Base-by-base conservation (phyloP, 1,140 invertebrate species). In the Stenopsyche tienmushanensis region DNA sequence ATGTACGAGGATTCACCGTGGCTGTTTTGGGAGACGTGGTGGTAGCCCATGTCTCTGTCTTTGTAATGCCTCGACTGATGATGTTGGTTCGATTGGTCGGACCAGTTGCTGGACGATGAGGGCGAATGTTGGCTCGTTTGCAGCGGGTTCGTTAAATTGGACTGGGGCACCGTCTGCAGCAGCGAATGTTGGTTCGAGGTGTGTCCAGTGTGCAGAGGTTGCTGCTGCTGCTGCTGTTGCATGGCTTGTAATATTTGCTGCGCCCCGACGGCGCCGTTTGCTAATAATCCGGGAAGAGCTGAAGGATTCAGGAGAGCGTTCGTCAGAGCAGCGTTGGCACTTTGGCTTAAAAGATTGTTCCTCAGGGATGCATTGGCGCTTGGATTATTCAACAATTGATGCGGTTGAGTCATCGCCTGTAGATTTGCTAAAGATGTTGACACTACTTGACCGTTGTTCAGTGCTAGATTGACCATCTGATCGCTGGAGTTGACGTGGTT, bases 391-490 rank as follows among this genome's bases (percentile, higher is more conserved):
- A 82, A 73, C 8, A 83, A 73, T 63, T 82, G 82, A 70, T 87
- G 85, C 0, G 86, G 85, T 73, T 91, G 89, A 2, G 89, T 86
- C 79, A 92, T 85, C 15, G 88, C 87, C 76, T 91, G 90, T 39
- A 92, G 82, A 77, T 91, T 91, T 21, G 89, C 89, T 24, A 92
- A 77, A 18, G 90, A 92, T 3, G 90, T 93, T n/a, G 90, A 90
- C 1, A 93, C 87, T 34, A 92, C 88, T 81, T 93, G 91, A 24
- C 88, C 88, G 73, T 90, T 90, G 76, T 88, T 93, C 72, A 88
- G 81, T 57, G 84, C 89, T 74, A 88, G 78, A 76, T 88, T 93
- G 39, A 91, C 89, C 83, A 92, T 90, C 77, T 92, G 90, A 73
- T 90, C 89, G 73, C 87, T 89, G 53, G 84, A 85, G 75, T 88